Conservation (phyloP, 1,140 invertebrate species). For the Drosophila aff. region DNA sequence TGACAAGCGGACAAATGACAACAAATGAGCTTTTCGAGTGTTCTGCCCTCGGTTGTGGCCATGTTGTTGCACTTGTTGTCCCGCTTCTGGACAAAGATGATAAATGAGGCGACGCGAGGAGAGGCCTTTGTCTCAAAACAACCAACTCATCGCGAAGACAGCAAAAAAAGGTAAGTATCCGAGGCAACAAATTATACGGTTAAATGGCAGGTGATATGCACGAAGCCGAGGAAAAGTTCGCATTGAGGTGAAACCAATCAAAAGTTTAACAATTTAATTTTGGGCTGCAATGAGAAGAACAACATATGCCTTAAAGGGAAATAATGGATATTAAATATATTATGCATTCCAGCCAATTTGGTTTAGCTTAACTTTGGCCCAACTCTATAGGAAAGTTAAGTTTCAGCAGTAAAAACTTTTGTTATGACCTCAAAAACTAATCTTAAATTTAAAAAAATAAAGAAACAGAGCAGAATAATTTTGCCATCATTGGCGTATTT, state of each 20-base stretch:
- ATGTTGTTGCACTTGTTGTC: slow-evolving; percentile 59
- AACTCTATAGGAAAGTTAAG: not conserved
- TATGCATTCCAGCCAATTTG: not conserved
- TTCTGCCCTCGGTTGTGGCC: slow-evolving; percentile 44
- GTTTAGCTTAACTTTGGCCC: not conserved
- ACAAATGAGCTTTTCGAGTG: slow-evolving; percentile 77
- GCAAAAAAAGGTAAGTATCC: slow-evolving; percentile 18
- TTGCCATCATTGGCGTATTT: not conserved
- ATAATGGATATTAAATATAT: not conserved
- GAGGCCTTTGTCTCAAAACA: slow-evolving; percentile 40
- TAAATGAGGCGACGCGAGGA: slow-evolving; percentile 36
- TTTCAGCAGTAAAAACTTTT: not conserved
- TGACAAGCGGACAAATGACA: slow-evolving; percentile 67
- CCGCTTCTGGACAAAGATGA: slow-evolving; percentile 46
- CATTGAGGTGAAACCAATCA: slow-evolving; percentile 24
- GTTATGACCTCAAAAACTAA: not conserved
- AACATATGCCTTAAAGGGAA: not conserved
- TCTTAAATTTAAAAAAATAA: not conserved
- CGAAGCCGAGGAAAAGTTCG: slow-evolving; percentile 2
- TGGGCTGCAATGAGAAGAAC: not conserved
- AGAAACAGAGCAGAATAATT: not conserved
- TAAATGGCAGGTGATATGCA: slow-evolving; percentile 58
- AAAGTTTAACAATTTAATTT: slow-evolving; percentile 25
- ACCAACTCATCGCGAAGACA: slow-evolving; percentile 47
- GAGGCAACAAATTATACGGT: slow-evolving; percentile 62